Evolutionary conservation across 2,888 invertebrate species (phyloP), one percentile per base, ranked within the genome.

Genomic region (Limnephilus lunatus): DNA sequence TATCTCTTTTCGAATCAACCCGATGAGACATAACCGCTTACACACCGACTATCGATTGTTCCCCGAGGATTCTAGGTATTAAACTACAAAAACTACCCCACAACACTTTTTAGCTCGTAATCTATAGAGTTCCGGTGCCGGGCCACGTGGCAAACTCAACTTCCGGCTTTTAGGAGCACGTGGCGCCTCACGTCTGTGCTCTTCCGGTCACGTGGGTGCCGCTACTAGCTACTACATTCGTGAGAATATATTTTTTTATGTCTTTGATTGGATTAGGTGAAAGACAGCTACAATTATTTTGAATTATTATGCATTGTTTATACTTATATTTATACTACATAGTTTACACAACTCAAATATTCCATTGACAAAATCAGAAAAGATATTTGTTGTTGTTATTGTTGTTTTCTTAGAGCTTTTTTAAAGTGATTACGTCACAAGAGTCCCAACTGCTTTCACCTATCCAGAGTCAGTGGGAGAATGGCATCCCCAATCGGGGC

Each of bases 81-180:
- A 87, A 48, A 48, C 87, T 5, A 53, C 53, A 32, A 53, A 90
- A 31, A 80, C 86, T 86, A 91, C 88, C 91, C 91, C 88, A 68
- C 35, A 89, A 68, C 53, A 83, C 80, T 82, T 91, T 89, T 91
- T 89, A 68, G 32, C 48, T 68, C 82, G 92, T 92, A 85, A 92
- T 91, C 89, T 92, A 92, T 91, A 12, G 89, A 92, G 90, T 92
- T 92, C 93, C 92, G 92, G 93, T 90, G 35, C 89, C 80, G 80
- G 68, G 93, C 92, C 93, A 93, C 93, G 93, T 93, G 93, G 92
- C 93, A 39, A 39, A 80, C 90, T 88, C 92, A 87, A 92, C 92
- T 92, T 93, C 93, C 93, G 90, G 93, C 92, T 93, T 93, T 92
- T 93, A 92, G 35, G 85, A 92, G 90, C 93, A 92, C 93, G 93